Evolutionary conservation across 1,140 invertebrate genomes (phyloP).

Genomic region (Campoletis sonorensis): DNA sequence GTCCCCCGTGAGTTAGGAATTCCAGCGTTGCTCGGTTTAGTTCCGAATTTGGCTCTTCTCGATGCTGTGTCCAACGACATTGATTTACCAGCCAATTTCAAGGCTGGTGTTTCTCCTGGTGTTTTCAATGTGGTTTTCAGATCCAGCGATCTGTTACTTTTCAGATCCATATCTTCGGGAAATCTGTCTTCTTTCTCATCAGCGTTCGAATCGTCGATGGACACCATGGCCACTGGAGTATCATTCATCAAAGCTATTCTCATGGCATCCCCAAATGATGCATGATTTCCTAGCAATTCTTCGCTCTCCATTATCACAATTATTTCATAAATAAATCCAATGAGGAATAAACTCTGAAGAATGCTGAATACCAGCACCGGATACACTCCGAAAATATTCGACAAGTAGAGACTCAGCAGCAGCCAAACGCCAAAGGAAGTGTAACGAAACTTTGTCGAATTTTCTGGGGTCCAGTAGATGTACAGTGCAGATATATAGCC

Average conservation of each 20-base stretch:
- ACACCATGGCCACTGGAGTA: not conserved
- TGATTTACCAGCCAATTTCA: constrained; percentile 61
- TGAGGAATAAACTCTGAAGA: constrained; percentile 74
- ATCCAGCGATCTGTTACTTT: constrained; percentile 35
- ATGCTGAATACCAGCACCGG: constrained; percentile 79
- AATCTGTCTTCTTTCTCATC: constrained; percentile 50
- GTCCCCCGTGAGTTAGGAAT: constrained; percentile 45
- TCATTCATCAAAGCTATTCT: constrained; percentile 65
- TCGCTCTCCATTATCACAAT: constrained; percentile 69
- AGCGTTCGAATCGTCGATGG: constrained; percentile 11
- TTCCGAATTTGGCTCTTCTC: constrained; percentile 48
- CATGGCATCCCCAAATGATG: constrained; percentile 69
- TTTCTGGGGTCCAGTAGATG: constrained; percentile 80
- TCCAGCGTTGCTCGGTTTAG: constrained; percentile 18
- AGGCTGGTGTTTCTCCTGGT: constrained; percentile 40
- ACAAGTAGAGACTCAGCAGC: constrained; percentile 79
- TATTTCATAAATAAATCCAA: constrained; percentile 79
- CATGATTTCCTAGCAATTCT: constrained; percentile 66
- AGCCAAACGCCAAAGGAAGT: constrained; percentile 81
- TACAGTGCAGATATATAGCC: constrained; percentile 76
- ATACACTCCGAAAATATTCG: constrained; percentile 79
- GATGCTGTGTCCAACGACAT: constrained; percentile 66
- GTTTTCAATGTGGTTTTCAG: not conserved
- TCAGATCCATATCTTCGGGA: constrained; percentile 29
- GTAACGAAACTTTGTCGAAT: constrained; percentile 78